Conservation (phyloP, 2,113 vertebrate species). For the Climacteris rufus region DNA sequence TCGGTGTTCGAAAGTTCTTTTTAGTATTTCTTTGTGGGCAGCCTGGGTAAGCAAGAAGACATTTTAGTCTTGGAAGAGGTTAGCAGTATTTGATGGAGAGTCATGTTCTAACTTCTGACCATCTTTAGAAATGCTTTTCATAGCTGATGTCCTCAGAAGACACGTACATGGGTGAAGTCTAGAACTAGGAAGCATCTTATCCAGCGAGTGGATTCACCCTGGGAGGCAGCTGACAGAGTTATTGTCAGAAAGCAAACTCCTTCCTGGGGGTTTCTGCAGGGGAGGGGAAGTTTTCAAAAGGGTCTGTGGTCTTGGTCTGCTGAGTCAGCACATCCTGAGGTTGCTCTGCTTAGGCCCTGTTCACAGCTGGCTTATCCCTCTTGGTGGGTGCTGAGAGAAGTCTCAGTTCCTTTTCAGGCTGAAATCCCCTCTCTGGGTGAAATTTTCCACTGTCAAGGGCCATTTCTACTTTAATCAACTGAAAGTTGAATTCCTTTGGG, state of each 20-base stretch:
- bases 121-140: neutral
- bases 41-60: neutral
- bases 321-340: neutral
- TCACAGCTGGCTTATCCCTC: neutral
- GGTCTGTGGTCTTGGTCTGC: neutral
- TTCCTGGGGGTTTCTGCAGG: neutral
- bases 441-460: neutral
- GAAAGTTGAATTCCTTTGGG: neutral
- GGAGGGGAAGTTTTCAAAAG: neutral
- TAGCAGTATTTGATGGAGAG: neutral
- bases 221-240: neutral
- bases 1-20: neutral
- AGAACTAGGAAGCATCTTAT: neutral
- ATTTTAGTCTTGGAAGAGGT: neutral
- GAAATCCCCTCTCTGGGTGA: neutral
- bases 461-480: conserved; percentile 17
- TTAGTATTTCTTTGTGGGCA: neutral
- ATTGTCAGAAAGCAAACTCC: neutral
- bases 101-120: neutral
- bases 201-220: neutral
- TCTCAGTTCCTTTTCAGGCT: neutral
- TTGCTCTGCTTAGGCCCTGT: neutral
- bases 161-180: accelerated
- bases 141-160: neutral
- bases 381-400: neutral